These are phyloP conservation scores for Choloepus didactylus DNA, from an alignment of 2,797 vertebrate species.

Conservation along the genomic window DNA sequence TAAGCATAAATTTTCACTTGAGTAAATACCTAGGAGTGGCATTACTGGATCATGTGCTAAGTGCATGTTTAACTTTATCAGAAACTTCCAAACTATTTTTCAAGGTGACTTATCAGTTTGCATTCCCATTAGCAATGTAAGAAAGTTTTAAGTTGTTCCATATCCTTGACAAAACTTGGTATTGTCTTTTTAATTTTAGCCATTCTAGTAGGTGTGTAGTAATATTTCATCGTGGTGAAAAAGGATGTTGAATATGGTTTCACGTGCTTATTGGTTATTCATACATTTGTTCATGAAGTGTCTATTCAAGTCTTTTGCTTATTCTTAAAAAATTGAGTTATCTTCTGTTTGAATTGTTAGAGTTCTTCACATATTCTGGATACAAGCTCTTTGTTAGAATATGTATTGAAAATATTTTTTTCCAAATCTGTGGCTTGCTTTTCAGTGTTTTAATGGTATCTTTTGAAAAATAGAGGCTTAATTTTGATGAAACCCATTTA, in stretches of 20 bases:
- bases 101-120: background rate
- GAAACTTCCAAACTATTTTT: background rate
- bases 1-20: background rate
- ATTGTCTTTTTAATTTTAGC: conserved; percentile 18
- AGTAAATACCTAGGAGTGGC: background rate
- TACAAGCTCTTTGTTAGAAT: background rate
- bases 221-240: background rate
- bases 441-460: background rate
- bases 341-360: background rate
- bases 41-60: background rate
- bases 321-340: background rate
- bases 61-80: conserved; percentile 15
- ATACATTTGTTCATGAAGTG: background rate
- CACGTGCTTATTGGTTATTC: background rate
- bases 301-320: background rate
- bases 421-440: background rate
- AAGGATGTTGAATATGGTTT: background rate
- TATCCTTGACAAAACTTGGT: background rate
- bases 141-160: background rate
- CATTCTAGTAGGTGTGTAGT: background rate
- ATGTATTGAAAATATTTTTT: background rate
- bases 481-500: background rate
- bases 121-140: background rate
- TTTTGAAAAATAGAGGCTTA: background rate
- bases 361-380: background rate